These are phyloP conservation scores for Lepisosteus oculatus DNA, from an alignment of 2,113 vertebrate genomes.

Conservation along the genomic window DNA sequence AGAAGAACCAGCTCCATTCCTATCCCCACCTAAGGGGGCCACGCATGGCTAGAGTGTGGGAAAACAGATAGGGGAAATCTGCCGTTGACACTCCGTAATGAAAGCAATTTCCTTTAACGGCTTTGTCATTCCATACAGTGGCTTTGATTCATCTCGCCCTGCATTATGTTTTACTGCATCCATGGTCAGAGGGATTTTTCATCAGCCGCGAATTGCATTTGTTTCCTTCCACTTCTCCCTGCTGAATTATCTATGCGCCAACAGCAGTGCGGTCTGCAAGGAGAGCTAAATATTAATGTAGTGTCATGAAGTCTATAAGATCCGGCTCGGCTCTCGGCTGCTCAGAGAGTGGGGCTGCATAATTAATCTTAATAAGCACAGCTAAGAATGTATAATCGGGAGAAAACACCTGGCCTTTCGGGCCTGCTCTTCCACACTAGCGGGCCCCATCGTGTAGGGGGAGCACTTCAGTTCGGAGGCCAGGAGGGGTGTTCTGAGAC, in stretches of 20 bases:
- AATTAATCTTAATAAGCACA: constrained; percentile 51
- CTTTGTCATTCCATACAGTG: neutral
- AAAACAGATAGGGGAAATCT: constrained; percentile 3
- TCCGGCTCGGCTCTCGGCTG: constrained; percentile 43
- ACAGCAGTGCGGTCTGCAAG: constrained; percentile 35
- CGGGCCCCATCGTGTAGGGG: neutral
- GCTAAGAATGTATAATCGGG: constrained; percentile 38
- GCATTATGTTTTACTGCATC: constrained; percentile 10
- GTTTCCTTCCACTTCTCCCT: constrained; percentile 7
- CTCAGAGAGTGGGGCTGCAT: constrained; percentile 43
- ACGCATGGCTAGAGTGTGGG: neutral
- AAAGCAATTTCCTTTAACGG: constrained; percentile 20
- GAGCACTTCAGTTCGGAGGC: neutral
- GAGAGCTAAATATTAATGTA: constrained; percentile 49
- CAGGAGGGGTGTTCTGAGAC: neutral
- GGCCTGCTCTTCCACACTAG: constrained; percentile 8
- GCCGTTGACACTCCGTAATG: neutral
- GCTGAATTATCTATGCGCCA: constrained; percentile 39
- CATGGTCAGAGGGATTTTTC: neutral
- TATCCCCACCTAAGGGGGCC: neutral
- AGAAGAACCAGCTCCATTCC: neutral
- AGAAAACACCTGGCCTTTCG: constrained; percentile 39
- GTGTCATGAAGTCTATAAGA: constrained; percentile 47
- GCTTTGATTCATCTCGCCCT: neutral
- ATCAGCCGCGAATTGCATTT: constrained; percentile 8